These are phyloP conservation scores for Todiramphus saurophagus DNA, from an alignment of 2,113 vertebrate genomes.

Conservation along the genomic window DNA sequence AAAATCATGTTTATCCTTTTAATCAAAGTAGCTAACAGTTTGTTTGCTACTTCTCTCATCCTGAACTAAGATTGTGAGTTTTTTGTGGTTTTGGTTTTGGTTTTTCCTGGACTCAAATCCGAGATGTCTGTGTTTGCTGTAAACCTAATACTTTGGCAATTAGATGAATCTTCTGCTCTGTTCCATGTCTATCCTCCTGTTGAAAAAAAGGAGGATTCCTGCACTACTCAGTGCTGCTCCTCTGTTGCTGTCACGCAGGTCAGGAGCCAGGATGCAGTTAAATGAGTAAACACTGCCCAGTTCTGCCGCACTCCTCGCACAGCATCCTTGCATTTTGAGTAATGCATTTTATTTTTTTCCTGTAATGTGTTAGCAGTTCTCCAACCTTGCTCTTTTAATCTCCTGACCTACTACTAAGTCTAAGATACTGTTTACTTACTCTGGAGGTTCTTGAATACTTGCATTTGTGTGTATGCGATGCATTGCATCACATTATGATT, in stretches of 20 bases:
- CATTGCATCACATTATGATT: not conserved
- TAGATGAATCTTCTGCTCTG: not conserved
- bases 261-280: not conserved
- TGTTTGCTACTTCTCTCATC: not conserved
- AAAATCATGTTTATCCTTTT: not conserved
- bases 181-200: not conserved
- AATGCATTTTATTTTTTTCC: not conserved
- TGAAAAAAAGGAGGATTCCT: not conserved
- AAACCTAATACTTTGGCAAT: not conserved
- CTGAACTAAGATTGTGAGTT: not conserved
- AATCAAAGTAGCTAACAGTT: not conserved
- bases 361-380: not conserved
- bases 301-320: not conserved
- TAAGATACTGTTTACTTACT: not conserved
- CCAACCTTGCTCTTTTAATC: not conserved
- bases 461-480: not conserved
- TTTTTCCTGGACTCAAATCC: not conserved
- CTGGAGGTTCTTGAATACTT: not conserved
- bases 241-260: not conserved
- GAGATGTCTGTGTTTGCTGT: not conserved
- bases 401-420: not conserved
- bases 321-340: not conserved
- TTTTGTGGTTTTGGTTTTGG: not conserved
- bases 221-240: not conserved
- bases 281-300: not conserved